A percentile compares a stretch with the other conserved stretches of the same genome.
phyloP scores from a whole-genome alignment of 2,113 vertebrate genomes.

The Pollachius pollachius region DNA sequence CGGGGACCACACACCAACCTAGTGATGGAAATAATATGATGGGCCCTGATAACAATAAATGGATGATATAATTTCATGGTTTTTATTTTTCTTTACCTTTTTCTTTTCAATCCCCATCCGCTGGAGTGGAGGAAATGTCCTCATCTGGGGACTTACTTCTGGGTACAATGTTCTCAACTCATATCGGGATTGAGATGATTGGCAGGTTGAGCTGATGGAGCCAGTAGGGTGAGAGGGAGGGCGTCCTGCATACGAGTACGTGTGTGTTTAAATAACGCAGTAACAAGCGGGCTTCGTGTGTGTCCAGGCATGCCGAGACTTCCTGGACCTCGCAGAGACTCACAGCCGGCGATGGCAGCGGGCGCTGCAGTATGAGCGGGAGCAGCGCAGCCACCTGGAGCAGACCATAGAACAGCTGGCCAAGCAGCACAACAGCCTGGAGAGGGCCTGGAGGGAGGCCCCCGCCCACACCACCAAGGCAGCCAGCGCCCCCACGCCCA shows the following conservation, averaged over 20 bases:
- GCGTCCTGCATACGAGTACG: background rate
- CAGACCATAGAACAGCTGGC: conserved; percentile 97
- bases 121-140: background rate
- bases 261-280: background rate
- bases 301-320: conserved; percentile 93
- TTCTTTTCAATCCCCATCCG: background rate
- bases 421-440: conserved; percentile 98
- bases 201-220: too few relatives aligned
- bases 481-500: conserved; percentile 58
- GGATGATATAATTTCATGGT: background rate
- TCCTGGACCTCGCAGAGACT: conserved; percentile 90
- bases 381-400: conserved; percentile 91
- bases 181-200: background rate
- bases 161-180: background rate
- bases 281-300: background rate
- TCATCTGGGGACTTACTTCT: background rate
- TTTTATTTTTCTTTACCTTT: background rate
- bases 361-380: conserved; percentile 92
- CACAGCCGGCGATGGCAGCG: conserved; percentile 96
- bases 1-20: background rate
- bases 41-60: conserved; percentile 29
- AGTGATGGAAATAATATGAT: conserved; percentile 27
- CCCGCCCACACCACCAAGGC: conserved; percentile 73
- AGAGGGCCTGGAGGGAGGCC: conserved; percentile 88
- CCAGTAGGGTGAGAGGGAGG: too few relatives aligned